A percentile compares a stretch with the other conserved stretches of the same genome.
These are phyloP conservation scores for Alligator mississippiensis DNA, from an alignment of 2,113 vertebrate genomes.

Conservation along the genomic window DNA sequence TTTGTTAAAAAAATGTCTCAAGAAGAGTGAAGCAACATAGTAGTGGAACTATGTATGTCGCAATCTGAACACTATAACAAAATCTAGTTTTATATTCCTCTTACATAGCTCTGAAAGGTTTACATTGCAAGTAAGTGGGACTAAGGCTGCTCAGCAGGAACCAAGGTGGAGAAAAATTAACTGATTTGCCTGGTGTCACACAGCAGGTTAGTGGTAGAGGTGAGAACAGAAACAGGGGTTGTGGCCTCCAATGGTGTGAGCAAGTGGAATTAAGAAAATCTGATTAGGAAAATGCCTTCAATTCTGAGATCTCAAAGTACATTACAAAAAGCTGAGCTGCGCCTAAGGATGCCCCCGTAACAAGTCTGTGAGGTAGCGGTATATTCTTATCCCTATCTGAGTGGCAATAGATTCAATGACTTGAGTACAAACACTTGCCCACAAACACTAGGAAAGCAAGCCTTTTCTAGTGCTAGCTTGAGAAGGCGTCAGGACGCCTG, in stretches of 20 bases:
- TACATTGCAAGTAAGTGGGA: not conserved
- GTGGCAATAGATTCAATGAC: not conserved
- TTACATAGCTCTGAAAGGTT: not conserved
- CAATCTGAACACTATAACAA: too few relatives aligned
- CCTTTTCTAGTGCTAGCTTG: not conserved
- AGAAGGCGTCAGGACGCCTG: not conserved
- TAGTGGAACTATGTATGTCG: not conserved
- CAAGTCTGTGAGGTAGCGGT: too few relatives aligned
- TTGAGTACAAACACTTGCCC: not conserved
- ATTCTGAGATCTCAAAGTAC: too few relatives aligned
- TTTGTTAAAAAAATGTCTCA: not conserved
- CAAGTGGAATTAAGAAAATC: too few relatives aligned
- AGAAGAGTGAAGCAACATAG: not conserved
- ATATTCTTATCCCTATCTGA: not conserved
- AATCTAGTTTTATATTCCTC: not conserved
- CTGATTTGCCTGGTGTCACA: not conserved
- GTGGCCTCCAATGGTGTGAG: not conserved
- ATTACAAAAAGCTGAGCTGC: too few relatives aligned
- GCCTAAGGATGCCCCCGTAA: too few relatives aligned
- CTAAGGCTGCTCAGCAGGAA: not conserved
- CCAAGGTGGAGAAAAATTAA: not conserved
- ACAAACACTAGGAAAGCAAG: not conserved
- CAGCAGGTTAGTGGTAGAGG: not conserved
- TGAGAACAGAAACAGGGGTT: not conserved
- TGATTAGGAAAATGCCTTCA: too few relatives aligned